These are phyloP conservation scores for Solenopsis invicta DNA, from an alignment of 1,140 invertebrate species.

Conservation along the genomic window DNA sequence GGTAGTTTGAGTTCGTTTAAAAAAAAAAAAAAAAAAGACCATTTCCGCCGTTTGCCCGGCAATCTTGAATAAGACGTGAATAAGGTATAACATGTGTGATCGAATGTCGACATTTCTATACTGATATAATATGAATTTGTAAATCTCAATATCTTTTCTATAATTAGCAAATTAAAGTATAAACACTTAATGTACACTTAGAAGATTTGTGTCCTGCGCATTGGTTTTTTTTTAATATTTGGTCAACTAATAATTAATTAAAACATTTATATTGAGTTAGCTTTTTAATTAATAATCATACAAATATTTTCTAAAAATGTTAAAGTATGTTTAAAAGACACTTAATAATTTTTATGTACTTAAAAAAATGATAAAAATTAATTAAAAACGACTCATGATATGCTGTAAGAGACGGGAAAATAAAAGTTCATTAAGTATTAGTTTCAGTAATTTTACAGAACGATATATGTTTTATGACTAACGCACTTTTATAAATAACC, in stretches of 20 bases:
- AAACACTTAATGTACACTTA: background rate
- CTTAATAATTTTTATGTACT: too few relatives aligned
- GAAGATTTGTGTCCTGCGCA: too few relatives aligned
- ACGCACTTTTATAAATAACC: background rate
- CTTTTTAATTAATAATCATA: too few relatives aligned
- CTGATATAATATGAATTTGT: background rate
- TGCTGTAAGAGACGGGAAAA: too few relatives aligned
- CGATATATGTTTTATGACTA: background rate
- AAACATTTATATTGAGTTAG: too few relatives aligned
- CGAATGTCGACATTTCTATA: background rate
- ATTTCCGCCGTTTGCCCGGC: background rate
- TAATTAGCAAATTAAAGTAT: background rate
- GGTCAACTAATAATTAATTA: too few relatives aligned
- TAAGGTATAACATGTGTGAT: background rate
- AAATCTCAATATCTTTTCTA: background rate
- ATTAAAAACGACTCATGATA: too few relatives aligned
- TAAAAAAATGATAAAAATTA: too few relatives aligned
- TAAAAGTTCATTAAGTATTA: background rate
- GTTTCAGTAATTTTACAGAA: conserved; percentile 7
- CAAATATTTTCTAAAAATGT: too few relatives aligned
- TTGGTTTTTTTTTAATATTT: too few relatives aligned
- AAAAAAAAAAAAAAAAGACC: conserved; percentile 44
- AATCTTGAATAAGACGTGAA: conserved; percentile 6
- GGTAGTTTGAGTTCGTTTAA: conserved; percentile 17
- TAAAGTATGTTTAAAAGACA: too few relatives aligned